Conservation (phyloP, 2,113 vertebrate genomes). For the Micronycteris hirsuta region DNA sequence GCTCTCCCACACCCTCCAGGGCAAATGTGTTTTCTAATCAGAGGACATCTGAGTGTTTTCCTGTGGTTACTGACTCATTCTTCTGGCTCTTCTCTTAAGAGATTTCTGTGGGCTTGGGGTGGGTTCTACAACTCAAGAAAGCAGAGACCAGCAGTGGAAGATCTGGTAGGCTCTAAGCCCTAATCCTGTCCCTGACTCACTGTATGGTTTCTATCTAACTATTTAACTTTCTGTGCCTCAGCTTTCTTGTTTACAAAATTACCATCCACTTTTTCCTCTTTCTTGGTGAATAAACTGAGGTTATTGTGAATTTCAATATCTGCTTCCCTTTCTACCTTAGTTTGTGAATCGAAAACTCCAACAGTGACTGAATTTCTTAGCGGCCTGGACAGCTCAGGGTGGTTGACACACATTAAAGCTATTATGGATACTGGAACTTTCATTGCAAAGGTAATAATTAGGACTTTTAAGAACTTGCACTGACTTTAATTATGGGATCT, state of each 20-base stretch:
- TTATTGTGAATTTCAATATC: constrained; percentile 15
- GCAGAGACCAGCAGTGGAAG: not conserved
- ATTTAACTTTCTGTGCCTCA: not conserved
- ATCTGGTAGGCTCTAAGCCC: not conserved
- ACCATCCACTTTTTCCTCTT: not conserved
- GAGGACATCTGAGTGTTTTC: not conserved
- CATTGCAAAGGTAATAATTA: constrained; percentile 83
- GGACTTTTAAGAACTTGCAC: constrained; percentile 5
- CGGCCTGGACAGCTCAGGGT: constrained; percentile 87
- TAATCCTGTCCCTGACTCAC: not conserved
- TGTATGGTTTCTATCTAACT: not conserved
- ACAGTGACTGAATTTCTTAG: constrained; percentile 89
- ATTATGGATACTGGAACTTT: constrained; percentile 87
- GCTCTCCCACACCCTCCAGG: too few species aligned
- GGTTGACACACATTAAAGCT: constrained; percentile 88
- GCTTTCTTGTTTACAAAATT: constrained; percentile 22
- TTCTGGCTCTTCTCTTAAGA: not conserved
- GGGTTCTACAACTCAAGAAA: not conserved
- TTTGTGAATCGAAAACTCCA: constrained; percentile 85
- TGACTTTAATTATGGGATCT: constrained; percentile 9
- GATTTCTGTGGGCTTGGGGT: not conserved
- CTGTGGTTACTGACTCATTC: not conserved
- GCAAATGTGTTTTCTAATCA: not conserved
- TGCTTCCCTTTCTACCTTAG: constrained; percentile 68
- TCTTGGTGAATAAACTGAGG: not conserved